Conservation (phyloP, 2,797 vertebrate genomes). For the Chloroceryle amazona region DNA sequence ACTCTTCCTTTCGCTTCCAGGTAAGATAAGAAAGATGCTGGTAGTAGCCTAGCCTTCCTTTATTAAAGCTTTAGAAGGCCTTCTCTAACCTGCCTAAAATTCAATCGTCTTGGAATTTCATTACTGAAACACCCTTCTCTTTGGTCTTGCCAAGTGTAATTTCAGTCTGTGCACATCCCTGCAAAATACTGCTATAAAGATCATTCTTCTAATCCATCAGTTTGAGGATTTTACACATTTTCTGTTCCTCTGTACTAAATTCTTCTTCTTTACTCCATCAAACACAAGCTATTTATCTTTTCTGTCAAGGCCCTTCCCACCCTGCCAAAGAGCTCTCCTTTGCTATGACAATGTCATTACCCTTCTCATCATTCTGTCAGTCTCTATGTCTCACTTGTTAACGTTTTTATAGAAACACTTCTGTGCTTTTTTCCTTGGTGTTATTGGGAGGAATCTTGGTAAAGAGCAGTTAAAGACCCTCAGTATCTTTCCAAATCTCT, state of each 20-base stretch:
- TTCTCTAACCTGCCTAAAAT: constrained; percentile 12
- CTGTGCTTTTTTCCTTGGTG: background rate
- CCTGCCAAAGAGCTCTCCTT: constrained; percentile 36
- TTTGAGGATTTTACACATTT: constrained; percentile 22
- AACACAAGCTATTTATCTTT: constrained; percentile 52
- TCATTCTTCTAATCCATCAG: constrained; percentile 34
- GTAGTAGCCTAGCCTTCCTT: background rate
- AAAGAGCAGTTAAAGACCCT: background rate
- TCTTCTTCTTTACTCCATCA: constrained; percentile 10
- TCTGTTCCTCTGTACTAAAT: constrained; percentile 3
- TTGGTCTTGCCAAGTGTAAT: background rate
- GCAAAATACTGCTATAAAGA: constrained; percentile 6
- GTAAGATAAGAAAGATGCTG: background rate
- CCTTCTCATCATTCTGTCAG: constrained; percentile 35
- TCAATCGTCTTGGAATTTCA: background rate
- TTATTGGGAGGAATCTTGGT: background rate
- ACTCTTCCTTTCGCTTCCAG: background rate
- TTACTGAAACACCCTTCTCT: background rate
- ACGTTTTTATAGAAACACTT: constrained; percentile 44
- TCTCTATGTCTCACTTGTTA: constrained; percentile 40
- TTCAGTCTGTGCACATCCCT: background rate
- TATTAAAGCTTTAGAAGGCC: background rate
- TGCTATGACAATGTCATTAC: constrained; percentile 35
- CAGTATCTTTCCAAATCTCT: background rate
- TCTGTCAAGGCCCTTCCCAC: constrained; percentile 38